Base-by-base conservation (phyloP, 2,888 invertebrate genomes). In the Sinodicranocentrus sp. region DNA sequence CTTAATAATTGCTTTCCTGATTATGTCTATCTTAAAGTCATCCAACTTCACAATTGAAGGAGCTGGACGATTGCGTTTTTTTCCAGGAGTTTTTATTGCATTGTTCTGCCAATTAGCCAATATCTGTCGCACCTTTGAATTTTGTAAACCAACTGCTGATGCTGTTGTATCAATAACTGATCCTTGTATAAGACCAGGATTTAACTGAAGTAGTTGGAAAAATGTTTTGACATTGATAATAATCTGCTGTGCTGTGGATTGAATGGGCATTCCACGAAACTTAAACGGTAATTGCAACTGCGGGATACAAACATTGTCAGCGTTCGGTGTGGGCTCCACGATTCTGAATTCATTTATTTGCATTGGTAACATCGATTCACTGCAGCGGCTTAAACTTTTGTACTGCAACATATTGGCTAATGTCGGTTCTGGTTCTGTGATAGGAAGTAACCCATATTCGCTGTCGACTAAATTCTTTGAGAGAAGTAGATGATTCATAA, bases 71-170 rank as follows among this genome's bases (percentile, higher is more conserved):
- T 25, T 23, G 15, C 59, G 1, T 2, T 25, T 59, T 25, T 73
- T 73, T 17, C 73, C 61, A 17, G 73, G 73, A 17, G 73, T 73
- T 5, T 2, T 26, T 3, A 61, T 59, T 5, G 21, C 61, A 3
- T 21, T 26, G 5, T 13, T 1, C 23, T 44, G 21, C 39, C 61
- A 61, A 15, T 61, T 73, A 0, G 5, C 6, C 2, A 61, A 17
- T 23, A 61, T 33, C 25, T 44, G 17, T 8, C 10, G 5, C 0
- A 59, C 17, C 10, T 28, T 73, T 2, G 17, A 17, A 5, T 8
- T 2, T 25, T 2, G 1, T 8, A 73, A 1, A 8, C 23, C 21
- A 1, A 17, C 17, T 10, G 15, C 33, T 1, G 1, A 2, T 19
- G 61, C 10, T n/a, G 73, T 57, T 1, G 59, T 0, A 1, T 25